Evolutionary conservation across 1,140 invertebrate species (phyloP).

Genomic region (Gonatopus flavifemur): DNA sequence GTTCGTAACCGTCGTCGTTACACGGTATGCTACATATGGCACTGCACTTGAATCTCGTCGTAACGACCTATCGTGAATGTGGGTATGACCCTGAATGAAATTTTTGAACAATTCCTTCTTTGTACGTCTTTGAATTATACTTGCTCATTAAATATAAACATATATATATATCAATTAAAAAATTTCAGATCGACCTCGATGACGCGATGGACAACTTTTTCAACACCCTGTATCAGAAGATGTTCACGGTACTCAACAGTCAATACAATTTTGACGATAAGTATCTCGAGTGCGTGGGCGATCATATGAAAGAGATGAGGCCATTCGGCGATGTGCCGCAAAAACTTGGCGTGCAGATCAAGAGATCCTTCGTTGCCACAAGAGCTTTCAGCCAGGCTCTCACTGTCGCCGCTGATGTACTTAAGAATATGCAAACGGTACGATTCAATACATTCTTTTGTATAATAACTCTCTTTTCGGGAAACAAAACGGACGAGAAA

Average conservation of each 20-base stretch:
- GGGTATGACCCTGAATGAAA: no score
- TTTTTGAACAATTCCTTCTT: no score
- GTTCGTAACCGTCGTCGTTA: no score
- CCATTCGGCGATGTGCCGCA: slow-evolving; percentile 93
- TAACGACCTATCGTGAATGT: no score
- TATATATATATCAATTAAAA: neutral
- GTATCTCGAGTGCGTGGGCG: slow-evolving; percentile 84
- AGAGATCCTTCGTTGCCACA: slow-evolving; percentile 91
- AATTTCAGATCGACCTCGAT: slow-evolving; percentile 71
- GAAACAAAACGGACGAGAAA: no score
- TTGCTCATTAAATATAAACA: no score
- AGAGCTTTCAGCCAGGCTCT: slow-evolving; percentile 90
- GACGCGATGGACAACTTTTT: slow-evolving; percentile 93
- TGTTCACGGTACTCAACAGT: slow-evolving; percentile 92
- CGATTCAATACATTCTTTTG: slow-evolving; percentile 18
- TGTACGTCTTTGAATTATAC: no score
- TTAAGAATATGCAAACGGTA: slow-evolving; percentile 81
- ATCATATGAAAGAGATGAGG: slow-evolving; percentile 89
- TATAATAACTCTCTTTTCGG: no score
- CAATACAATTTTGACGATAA: slow-evolving; percentile 87
- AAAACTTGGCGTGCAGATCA: slow-evolving; percentile 85
- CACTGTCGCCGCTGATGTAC: slow-evolving; percentile 78
- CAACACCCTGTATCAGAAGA: slow-evolving; percentile 88
- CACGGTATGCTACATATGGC: no score
- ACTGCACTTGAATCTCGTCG: no score